Evolutionary conservation across 64 coral and sea anemone genomes (phyloP).

Genomic region (Anthopleura sola): DNA sequence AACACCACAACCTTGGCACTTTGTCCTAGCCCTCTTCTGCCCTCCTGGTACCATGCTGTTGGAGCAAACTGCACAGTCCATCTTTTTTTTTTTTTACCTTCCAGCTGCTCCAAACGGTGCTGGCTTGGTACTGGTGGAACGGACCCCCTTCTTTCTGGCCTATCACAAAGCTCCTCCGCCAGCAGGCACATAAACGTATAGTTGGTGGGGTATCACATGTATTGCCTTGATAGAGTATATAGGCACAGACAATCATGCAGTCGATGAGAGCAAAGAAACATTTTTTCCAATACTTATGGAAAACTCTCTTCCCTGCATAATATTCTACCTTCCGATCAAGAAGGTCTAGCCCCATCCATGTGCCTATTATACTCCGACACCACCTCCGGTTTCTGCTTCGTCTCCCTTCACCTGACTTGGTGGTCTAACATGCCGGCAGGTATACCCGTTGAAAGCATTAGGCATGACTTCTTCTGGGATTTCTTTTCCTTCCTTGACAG

Average conservation of each 20-base stretch:
- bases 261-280: constrained; percentile 35
- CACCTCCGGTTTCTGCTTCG: neutral
- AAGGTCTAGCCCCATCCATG: constrained; percentile 28
- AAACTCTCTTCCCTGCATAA: constrained; percentile 4
- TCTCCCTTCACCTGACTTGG: neutral
- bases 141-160: neutral
- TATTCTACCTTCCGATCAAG: constrained; percentile 26
- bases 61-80: constrained; percentile 48
- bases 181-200: constrained; percentile 15
- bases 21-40: constrained; percentile 21
- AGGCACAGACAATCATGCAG: constrained; percentile 5
- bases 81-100: constrained; percentile 23
- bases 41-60: constrained; percentile 25
- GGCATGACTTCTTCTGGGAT: constrained; percentile 25
- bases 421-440: constrained; percentile 23
- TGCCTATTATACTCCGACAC: constrained; percentile 16
- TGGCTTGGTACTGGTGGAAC: neutral
- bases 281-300: constrained; percentile 27
- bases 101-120: neutral
- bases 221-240: constrained; percentile 10
- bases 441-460: neutral
- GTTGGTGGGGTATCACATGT: neutral
- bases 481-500: constrained; percentile 11
- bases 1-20: constrained; percentile 47
- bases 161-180: constrained; percentile 7